Evolutionary conservation across 1,140 invertebrate species (phyloP).

Genomic region (Idris sp.): DNA sequence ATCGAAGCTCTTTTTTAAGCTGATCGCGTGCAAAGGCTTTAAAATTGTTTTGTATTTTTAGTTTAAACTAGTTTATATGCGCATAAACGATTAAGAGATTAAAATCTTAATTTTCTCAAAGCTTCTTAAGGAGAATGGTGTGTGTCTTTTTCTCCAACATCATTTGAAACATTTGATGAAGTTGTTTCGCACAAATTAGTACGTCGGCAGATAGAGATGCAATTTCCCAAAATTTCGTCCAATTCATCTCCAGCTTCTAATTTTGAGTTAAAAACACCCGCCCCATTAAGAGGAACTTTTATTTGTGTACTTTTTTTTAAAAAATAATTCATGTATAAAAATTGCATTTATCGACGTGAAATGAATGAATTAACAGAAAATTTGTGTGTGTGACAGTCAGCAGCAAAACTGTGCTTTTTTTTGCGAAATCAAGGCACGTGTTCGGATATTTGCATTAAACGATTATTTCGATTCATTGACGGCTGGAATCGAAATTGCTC

Average conservation of each 20-base stretch:
- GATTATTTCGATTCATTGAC: conserved; percentile 40
- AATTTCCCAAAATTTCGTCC: conserved; percentile 8
- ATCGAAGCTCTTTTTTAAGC: conserved; percentile 20
- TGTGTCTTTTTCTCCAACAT: background rate
- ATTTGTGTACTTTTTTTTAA: no score
- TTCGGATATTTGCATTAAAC: conserved; percentile 36
- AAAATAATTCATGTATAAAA: conserved; percentile 46
- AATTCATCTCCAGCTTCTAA: no score
- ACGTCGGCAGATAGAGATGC: background rate
- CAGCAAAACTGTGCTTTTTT: conserved; percentile 27
- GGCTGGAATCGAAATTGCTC: conserved; percentile 34
- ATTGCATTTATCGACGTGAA: conserved; percentile 32
- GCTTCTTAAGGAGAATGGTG: no score
- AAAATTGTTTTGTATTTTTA: conserved; percentile 27
- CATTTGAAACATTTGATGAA: conserved; percentile 7
- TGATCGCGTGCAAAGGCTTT: conserved; percentile 19
- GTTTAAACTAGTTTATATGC: conserved; percentile 22
- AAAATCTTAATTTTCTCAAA: no score
- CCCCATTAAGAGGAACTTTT: no score
- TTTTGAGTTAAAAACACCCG: no score
- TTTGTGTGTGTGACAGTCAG: no score
- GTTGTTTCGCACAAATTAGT: conserved; percentile 14
- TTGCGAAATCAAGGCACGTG: conserved; percentile 32
- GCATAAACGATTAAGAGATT: conserved; percentile 9
- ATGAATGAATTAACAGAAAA: conserved; percentile 51